phyloP scores from a whole-genome alignment of 2,113 vertebrate species.

The Lutjanus erythropterus region DNA sequence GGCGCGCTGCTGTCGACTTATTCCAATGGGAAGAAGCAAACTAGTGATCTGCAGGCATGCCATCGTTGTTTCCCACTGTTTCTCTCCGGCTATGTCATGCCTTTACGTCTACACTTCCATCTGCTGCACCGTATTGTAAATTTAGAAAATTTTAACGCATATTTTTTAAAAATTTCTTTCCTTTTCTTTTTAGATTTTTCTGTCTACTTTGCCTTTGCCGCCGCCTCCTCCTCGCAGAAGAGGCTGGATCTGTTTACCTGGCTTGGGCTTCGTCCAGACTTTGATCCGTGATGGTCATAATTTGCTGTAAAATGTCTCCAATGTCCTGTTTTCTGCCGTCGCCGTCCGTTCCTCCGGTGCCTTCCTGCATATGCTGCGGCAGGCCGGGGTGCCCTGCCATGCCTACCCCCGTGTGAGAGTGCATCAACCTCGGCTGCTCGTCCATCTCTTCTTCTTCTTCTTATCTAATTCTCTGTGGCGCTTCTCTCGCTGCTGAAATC shows the following conservation, averaged over 20 bases:
- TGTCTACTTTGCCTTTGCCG: constrained; percentile 34
- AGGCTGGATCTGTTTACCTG: constrained; percentile 86
- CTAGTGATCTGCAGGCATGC: constrained; percentile 1
- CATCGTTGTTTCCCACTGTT: constrained; percentile 8
- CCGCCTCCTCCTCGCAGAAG: constrained; percentile 15
- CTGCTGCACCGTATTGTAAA: background rate
- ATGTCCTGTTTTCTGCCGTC: constrained; percentile 98
- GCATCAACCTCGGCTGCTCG: constrained; percentile 97
- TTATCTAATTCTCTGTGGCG: constrained; percentile 67
- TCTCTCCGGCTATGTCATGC: background rate
- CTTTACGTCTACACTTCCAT: background rate
- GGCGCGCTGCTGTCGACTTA: constrained; percentile 16
- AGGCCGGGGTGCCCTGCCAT: constrained; percentile 96
- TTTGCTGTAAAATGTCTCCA: constrained; percentile 99
- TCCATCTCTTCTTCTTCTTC: constrained; percentile 90
- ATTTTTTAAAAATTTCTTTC: background rate
- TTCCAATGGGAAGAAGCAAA: constrained; percentile 14
- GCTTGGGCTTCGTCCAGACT: constrained; percentile 99
- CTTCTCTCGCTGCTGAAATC: constrained; percentile 72
- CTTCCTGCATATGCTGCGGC: constrained; percentile 95
- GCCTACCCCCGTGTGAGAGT: constrained; percentile 94
- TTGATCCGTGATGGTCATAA: constrained; percentile 99
- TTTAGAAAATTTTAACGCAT: background rate
- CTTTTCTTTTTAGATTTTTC: background rate
- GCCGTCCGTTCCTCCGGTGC: constrained; percentile 90